Conservation (phyloP, 53 echinoderm and acorn worm species). For the Zoroaster sp. region DNA sequence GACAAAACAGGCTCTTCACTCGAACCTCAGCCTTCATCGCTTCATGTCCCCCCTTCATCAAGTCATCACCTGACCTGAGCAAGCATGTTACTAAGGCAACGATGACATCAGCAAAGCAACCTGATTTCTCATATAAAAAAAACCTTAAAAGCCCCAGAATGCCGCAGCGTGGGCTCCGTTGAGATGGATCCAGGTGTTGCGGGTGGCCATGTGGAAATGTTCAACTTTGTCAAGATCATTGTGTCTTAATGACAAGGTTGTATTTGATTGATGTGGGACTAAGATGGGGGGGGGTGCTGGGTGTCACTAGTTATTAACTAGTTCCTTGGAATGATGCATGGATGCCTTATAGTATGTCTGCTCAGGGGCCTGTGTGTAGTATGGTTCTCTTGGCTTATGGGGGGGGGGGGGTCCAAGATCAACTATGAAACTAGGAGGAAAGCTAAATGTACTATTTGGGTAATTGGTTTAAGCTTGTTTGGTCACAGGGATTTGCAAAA, state of each 20-base stretch:
- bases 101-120: slow-evolving; percentile 53
- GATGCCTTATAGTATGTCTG: neutral
- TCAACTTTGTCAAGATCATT: neutral
- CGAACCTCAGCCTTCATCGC: neutral
- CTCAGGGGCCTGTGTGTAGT: neutral
- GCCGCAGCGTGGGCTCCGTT: neutral
- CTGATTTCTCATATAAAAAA: slow-evolving; percentile 56
- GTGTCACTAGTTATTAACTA: too few relatives aligned
- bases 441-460: too few relatives aligned
- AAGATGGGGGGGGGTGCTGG: too few relatives aligned
- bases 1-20: neutral
- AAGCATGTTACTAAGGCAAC: slow-evolving; percentile 27
- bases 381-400: neutral
- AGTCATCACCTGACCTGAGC: slow-evolving; percentile 32
- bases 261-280: neutral
- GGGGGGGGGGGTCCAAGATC: too few relatives aligned
- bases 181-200: slow-evolving; percentile 2
- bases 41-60: neutral
- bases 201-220: slow-evolving; percentile 26
- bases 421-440: too few relatives aligned
- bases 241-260: neutral
- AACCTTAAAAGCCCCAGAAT: slow-evolving; percentile 14
- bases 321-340: neutral
- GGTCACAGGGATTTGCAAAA: too few relatives aligned
- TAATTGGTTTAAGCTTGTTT: too few relatives aligned